Percentiles rank a stretch among this genome's conserved stretches.
Evolutionary conservation across 2,888 invertebrate species (phyloP).

Genomic region (Spilosoma lubricipeda): DNA sequence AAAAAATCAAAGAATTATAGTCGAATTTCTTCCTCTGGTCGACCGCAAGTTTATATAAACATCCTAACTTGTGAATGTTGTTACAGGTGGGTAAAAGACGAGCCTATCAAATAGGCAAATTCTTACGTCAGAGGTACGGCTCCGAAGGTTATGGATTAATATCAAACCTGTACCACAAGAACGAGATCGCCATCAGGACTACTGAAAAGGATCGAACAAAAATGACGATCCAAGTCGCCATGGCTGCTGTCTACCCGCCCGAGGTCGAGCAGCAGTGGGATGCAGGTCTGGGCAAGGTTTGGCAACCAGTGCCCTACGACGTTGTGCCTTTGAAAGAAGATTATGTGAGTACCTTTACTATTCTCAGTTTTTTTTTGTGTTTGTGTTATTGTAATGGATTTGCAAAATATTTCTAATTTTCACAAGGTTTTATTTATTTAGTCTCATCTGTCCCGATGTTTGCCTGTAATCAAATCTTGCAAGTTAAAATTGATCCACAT

Average conservation of each 20-base stretch:
- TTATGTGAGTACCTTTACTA: constrained; percentile 67
- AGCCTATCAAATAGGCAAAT: constrained; percentile 75
- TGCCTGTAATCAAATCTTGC: too few species aligned
- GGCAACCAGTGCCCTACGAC: constrained; percentile 79
- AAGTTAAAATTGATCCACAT: too few species aligned
- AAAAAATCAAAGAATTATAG: too few species aligned
- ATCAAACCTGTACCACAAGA: constrained; percentile 67
- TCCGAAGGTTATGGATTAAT: constrained; percentile 60
- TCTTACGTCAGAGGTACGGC: constrained; percentile 71
- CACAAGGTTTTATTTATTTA: too few species aligned
- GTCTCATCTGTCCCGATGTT: too few species aligned
- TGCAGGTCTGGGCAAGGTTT: constrained; percentile 72
- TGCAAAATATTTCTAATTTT: too few species aligned
- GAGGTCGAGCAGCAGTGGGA: constrained; percentile 78
- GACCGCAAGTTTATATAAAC: too few species aligned
- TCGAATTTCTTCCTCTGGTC: too few species aligned
- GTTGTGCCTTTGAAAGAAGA: constrained; percentile 73
- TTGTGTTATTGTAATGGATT: too few species aligned
- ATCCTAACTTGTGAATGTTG: neutral
- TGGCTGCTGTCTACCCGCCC: constrained; percentile 77
- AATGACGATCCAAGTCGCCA: constrained; percentile 76
- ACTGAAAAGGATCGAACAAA: constrained; percentile 81
- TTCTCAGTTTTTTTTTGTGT: neutral
- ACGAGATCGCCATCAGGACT: constrained; percentile 71
- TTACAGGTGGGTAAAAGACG: constrained; percentile 71